These are phyloP conservation scores for Ceryle rudis DNA, from an alignment of 2,797 vertebrate species.

Conservation along the genomic window DNA sequence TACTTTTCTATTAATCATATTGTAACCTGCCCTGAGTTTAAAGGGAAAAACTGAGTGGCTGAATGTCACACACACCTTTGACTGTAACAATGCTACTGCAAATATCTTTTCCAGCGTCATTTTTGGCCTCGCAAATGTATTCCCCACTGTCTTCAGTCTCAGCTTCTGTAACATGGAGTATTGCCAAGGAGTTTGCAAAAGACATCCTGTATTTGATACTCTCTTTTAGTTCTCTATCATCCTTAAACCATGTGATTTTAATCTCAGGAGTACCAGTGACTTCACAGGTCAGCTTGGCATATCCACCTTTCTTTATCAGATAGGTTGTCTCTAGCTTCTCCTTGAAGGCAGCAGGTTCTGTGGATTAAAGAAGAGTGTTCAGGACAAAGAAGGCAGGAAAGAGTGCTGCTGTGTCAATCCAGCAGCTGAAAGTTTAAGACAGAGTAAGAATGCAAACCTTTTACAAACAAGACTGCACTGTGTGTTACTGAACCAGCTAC, in stretches of 20 bases:
- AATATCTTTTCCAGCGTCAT: constrained; percentile 92
- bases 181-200: constrained; percentile 81
- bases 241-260: constrained; percentile 92
- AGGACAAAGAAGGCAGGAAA: constrained; percentile 45
- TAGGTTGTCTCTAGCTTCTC: constrained; percentile 88
- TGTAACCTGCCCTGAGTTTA: neutral
- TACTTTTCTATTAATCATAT: constrained; percentile 20
- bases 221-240: constrained; percentile 89
- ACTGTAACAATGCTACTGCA: constrained; percentile 90
- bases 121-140: constrained; percentile 92
- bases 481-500: constrained; percentile 90
- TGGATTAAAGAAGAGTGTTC: constrained; percentile 76
- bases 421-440: constrained; percentile 45
- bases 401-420: neutral
- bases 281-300: constrained; percentile 87
- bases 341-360: constrained; percentile 88
- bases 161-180: constrained; percentile 82
- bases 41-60: neutral
- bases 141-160: constrained; percentile 89
- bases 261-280: constrained; percentile 91
- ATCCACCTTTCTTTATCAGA: constrained; percentile 85
- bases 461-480: constrained; percentile 91
- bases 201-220: constrained; percentile 83
- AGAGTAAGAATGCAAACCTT: constrained; percentile 87
- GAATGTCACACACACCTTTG: constrained; percentile 90